These are phyloP conservation scores for Botia kubotai DNA, from an alignment of 2,797 vertebrate species.

Conservation along the genomic window DNA sequence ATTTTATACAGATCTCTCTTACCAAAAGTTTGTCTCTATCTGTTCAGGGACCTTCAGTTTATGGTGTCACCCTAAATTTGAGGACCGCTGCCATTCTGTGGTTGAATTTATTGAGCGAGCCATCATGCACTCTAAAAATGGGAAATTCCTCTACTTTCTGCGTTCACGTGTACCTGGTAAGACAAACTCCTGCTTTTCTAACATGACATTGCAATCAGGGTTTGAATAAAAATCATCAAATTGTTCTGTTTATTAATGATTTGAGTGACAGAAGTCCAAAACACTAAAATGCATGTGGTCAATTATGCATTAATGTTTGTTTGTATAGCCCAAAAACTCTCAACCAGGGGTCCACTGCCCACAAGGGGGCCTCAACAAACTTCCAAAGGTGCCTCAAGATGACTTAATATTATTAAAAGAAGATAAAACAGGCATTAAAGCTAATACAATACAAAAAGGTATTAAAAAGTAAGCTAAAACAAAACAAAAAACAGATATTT, in stretches of 20 bases:
- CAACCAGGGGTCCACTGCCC: too few species aligned
- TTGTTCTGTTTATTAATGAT: background rate
- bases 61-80: constrained; percentile 91
- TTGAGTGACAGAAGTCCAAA: background rate
- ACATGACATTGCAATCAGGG: background rate
- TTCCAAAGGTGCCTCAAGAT: too few species aligned
- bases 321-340: background rate
- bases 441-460: too few species aligned
- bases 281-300: background rate
- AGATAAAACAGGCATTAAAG: too few species aligned
- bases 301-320: background rate
- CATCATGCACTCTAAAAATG: constrained; percentile 98
- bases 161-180: constrained; percentile 95
- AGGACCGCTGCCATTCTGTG: constrained; percentile 97
- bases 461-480: too few species aligned
- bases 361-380: too few species aligned
- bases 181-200: background rate
- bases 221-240: background rate
- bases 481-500: too few species aligned
- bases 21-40: background rate
- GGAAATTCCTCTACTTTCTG: constrained; percentile 96
- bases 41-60: constrained; percentile 86
- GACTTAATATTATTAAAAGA: too few species aligned
- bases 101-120: constrained; percentile 97
- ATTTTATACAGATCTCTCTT: background rate